These are phyloP conservation scores for Parazoanthus atlanticus DNA, from an alignment of 92 coral and sea anemone species.

Conservation along the genomic window DNA sequence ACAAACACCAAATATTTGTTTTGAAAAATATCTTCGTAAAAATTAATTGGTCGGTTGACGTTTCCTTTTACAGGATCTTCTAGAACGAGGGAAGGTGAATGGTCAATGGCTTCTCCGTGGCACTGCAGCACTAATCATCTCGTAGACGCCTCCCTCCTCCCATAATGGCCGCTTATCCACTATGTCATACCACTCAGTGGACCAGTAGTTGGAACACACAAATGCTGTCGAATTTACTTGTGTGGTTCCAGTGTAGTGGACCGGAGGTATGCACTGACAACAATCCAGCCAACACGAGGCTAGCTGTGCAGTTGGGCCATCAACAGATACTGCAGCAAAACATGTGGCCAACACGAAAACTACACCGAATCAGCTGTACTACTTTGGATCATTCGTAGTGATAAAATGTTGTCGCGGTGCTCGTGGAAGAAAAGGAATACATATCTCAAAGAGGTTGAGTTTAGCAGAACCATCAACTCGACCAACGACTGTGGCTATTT, in stretches of 20 bases:
- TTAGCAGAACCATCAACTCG: not conserved
- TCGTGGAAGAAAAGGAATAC: not conserved
- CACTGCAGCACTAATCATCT: conserved; percentile 57
- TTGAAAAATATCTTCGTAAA: not conserved
- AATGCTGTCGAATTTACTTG: not conserved
- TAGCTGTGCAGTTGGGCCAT: not conserved
- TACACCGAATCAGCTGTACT: not conserved
- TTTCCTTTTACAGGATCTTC: conserved; percentile 65
- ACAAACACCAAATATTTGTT: not conserved
- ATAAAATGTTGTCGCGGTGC: not conserved
- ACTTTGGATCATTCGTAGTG: not conserved
- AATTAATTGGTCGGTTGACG: not conserved
- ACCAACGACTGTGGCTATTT: not conserved
- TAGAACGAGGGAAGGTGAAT: conserved; percentile 61
- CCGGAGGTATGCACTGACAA: not conserved
- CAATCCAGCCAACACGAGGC: not conserved
- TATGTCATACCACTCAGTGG: not conserved
- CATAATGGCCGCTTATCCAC: too few species aligned
- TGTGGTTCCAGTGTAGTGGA: not conserved
- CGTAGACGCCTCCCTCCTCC: conserved; percentile 24
- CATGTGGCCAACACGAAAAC: too few species aligned
- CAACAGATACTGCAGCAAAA: too few species aligned
- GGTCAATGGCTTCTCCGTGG: conserved; percentile 75
- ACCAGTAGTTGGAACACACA: not conserved
- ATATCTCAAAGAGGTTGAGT: too few species aligned